Base-by-base conservation (phyloP, 92 coral and sea anemone species). In the Blastomussa wellsi region DNA sequence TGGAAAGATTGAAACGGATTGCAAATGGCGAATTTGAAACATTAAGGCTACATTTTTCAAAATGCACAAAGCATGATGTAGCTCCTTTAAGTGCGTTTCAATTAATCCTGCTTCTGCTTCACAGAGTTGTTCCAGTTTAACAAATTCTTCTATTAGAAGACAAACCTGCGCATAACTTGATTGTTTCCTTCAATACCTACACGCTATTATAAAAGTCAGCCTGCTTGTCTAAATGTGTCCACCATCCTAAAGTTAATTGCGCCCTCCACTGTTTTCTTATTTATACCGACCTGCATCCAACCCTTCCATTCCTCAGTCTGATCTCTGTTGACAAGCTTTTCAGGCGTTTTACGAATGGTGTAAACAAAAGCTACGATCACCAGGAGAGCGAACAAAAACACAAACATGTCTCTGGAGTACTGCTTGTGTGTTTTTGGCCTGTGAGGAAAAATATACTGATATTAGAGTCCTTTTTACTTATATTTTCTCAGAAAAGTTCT, bases 251-350 rank as follows among this genome's bases (percentile, higher is more conserved):
- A n/a, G n/a, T n/a, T 8, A 55, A 55, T 55, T 55, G 26, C 8
- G 8, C 26, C 24, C 26, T 20, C n/a, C 17, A 55, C 62, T 39
- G 19, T 59, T 59, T 29, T 6, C 31, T 4, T 37, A 13, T 9
- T 64, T 24, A 64, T 24, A 52, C 70, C 29, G 62, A 97, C 99
- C 99, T 97, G 99, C 99, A 97, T 97, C 99, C 99, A 97, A 1
- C 99, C 99, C 90, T 94, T 97, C 99, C 99, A 97, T 38, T 97
- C 99, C 86, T 97, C 99, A 4, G 99, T 97, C 89, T 97, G 99
- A 83, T 97, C 97, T 65, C 99, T 88, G 92, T 97, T 97, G 72
- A 97, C 68, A 13, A 97, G 93, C 69, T 94, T 95, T 72, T 97
- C 98, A 48, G 98, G 94, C 22, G 99, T 97, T 70, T 88, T 87